Evolutionary conservation across 2,113 vertebrate genomes (phyloP).

Genomic region (Lathamus discolor): DNA sequence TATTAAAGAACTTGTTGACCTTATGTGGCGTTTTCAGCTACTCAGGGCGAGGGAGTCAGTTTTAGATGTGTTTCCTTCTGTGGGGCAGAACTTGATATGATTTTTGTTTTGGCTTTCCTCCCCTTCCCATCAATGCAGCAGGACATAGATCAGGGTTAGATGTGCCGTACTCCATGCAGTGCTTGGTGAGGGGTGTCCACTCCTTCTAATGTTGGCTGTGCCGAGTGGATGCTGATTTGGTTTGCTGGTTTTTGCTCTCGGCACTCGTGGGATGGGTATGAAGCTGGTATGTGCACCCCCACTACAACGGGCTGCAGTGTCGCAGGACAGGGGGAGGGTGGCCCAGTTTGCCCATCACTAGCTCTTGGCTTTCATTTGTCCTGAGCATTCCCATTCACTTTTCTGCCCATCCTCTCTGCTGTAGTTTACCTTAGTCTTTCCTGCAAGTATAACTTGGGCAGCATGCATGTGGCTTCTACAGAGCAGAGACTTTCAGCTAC

Average conservation of each 20-base stretch:
- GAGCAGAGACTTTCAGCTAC: neutral
- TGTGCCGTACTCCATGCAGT: fast-evolving
- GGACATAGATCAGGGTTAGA: neutral
- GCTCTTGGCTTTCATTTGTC: neutral
- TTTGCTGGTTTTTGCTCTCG: neutral
- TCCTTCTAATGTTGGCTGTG: fast-evolving
- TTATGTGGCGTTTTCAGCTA: neutral
- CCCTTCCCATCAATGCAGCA: neutral
- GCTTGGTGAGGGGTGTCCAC: fast-evolving
- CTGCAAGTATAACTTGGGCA: neutral
- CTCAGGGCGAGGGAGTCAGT: fast-evolving
- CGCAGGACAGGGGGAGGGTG: too few relatives aligned
- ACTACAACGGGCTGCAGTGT: neutral
- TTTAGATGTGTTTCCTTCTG: neutral
- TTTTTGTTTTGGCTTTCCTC: neutral
- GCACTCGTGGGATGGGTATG: neutral
- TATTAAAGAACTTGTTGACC: neutral
- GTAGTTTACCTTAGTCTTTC: neutral
- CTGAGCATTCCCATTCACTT: fast-evolving
- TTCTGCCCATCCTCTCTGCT: neutral
- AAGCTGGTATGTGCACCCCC: too few relatives aligned
- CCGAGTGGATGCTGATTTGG: neutral
- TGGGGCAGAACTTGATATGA: neutral
- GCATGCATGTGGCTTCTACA: neutral
- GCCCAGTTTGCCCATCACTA: neutral